Conservation (phyloP, 64 coral and sea anemone species). For the Actinia tenebrosa region DNA sequence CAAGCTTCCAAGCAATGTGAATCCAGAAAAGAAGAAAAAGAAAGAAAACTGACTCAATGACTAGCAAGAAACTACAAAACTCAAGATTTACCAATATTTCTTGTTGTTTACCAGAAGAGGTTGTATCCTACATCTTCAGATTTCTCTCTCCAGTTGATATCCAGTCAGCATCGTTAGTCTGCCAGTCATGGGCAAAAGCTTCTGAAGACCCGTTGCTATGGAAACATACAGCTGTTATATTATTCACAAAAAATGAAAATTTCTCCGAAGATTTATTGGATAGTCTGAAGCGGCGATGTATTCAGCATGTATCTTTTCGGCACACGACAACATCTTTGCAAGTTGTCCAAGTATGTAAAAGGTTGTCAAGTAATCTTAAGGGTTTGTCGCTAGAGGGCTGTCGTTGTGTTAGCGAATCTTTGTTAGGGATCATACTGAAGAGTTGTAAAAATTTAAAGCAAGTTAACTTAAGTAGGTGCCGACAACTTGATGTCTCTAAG, state of each 20-base stretch:
- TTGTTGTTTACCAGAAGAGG: constrained; percentile 56
- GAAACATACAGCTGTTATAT: constrained; percentile 42
- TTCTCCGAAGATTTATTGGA: constrained; percentile 63
- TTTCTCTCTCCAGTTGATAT: constrained; percentile 62
- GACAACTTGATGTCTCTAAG: constrained; percentile 64
- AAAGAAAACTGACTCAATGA: background rate
- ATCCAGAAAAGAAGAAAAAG: too few species aligned
- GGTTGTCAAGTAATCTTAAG: constrained; percentile 38
- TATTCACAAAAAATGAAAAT: constrained; percentile 54
- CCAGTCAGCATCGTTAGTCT: constrained; percentile 59
- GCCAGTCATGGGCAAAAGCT: constrained; percentile 60
- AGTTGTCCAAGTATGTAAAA: constrained; percentile 76
- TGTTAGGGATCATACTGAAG: constrained; percentile 25
- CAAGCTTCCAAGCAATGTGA: too few species aligned
- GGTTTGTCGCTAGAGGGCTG: constrained; percentile 58
- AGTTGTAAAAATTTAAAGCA: constrained; percentile 46
- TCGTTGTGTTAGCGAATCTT: constrained; percentile 49
- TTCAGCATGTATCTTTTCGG: constrained; percentile 58
- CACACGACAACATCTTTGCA: constrained; percentile 45
- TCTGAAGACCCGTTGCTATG: constrained; percentile 76
- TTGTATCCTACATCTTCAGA: constrained; percentile 80
- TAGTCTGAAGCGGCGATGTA: constrained; percentile 60
- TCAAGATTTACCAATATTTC: background rate
- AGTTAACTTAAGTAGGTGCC: constrained; percentile 66
- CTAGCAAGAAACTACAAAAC: background rate